phyloP scores from a whole-genome alignment of 2,797 vertebrate genomes.

The Fistularia tabacaria region DNA sequence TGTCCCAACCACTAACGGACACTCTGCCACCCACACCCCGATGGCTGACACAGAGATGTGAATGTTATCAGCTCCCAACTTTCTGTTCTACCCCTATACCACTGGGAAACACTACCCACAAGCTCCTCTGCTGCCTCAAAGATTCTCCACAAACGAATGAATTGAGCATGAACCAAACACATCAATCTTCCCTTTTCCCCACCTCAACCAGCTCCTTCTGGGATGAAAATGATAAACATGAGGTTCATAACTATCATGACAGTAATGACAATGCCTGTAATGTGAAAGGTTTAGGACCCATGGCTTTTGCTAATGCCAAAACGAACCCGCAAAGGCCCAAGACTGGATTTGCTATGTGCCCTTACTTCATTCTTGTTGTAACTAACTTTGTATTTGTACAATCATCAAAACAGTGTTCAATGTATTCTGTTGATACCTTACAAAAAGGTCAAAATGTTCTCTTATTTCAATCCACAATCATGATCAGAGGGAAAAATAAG shows the following conservation, averaged over 20 bases:
- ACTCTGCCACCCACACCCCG: constrained; percentile 76
- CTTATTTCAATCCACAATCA: constrained; percentile 9
- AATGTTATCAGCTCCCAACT: constrained; percentile 36
- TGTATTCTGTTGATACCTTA: constrained; percentile 19
- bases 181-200: constrained; percentile 4
- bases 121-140: constrained; percentile 33
- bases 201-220: constrained; percentile 9
- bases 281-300: constrained; percentile 65
- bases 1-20: constrained; percentile 79
- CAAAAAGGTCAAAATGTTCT: constrained; percentile 12
- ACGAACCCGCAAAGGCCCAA: constrained; percentile 13
- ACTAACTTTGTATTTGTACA: constrained; percentile 25
- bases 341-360: constrained; percentile 17
- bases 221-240: constrained; percentile 17
- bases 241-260: constrained; percentile 28
- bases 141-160: constrained; percentile 46
- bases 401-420: constrained; percentile 25
- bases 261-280: constrained; percentile 57
- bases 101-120: constrained; percentile 25
- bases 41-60: constrained; percentile 89
- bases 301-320: constrained; percentile 31
- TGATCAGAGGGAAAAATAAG: not conserved
- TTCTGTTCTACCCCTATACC: constrained; percentile 17
- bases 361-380: constrained; percentile 23
- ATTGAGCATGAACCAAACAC: constrained; percentile 13